phyloP scores from a whole-genome alignment of 2,797 vertebrate genomes.

The Cossypha heuglini region DNA sequence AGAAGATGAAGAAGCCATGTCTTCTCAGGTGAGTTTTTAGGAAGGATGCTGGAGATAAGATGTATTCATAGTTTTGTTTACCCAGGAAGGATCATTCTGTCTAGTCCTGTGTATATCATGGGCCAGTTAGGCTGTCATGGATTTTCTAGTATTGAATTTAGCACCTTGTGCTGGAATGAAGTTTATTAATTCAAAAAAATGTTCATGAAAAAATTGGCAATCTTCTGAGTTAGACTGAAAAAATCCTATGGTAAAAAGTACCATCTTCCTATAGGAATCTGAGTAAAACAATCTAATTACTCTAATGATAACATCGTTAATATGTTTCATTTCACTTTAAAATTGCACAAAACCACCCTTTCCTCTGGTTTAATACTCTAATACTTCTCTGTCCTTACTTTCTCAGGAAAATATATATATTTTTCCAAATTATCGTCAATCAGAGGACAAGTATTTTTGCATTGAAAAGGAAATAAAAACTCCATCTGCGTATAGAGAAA shows the following conservation, averaged over 20 bases:
- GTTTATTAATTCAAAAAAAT: not conserved
- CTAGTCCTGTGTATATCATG: not conserved
- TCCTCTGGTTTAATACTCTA: not conserved
- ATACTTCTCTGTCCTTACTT: not conserved
- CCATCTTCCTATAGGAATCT: not conserved
- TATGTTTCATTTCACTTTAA: not conserved
- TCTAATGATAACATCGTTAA: not conserved
- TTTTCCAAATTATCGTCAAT: not conserved
- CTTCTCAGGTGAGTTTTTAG: not conserved
- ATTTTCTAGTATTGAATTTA: not conserved
- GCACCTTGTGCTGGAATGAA: not conserved
- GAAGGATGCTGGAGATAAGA: not conserved
- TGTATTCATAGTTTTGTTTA: not conserved
- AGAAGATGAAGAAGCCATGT: not conserved
- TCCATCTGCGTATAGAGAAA: not conserved
- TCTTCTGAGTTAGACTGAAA: not conserved
- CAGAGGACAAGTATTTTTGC: not conserved
- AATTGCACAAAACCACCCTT: rapidly evolving
- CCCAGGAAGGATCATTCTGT: not conserved
- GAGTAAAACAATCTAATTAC: not conserved
- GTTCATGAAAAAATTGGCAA: not conserved
- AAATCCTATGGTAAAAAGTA: not conserved
- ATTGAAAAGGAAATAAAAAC: not conserved
- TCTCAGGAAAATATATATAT: not conserved
- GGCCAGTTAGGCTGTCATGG: not conserved